phyloP scores from a whole-genome alignment of 2,888 invertebrate species.

The Andrena trimmerana region DNA sequence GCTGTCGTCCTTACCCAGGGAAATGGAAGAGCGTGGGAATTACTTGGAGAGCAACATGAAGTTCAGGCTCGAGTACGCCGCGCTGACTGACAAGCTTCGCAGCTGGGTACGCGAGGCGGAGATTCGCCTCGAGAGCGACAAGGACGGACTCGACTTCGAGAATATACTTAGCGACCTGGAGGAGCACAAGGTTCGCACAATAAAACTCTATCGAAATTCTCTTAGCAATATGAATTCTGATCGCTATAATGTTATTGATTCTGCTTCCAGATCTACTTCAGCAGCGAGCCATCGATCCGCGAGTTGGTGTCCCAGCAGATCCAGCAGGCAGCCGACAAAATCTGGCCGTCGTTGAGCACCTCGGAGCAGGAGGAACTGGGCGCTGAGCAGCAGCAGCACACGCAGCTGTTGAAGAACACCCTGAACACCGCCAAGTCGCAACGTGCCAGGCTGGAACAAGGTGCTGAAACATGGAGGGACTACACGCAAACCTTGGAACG shows the following conservation, averaged over 20 bases:
- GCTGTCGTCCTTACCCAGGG: conserved; percentile 91
- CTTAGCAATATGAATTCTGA: too few relatives aligned
- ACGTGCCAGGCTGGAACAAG: conserved; percentile 92
- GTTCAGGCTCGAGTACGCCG: conserved; percentile 91
- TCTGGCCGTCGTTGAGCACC: conserved; percentile 93
- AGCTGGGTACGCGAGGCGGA: conserved; percentile 95
- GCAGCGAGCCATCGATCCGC: conserved; percentile 91
- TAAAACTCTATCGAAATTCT: background rate
- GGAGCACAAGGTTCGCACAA: conserved; percentile 90
- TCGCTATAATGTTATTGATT: background rate
- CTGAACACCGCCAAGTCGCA: conserved; percentile 93
- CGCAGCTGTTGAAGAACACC: conserved; percentile 92
- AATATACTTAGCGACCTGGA: conserved; percentile 93
- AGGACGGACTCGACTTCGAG: conserved; percentile 95
- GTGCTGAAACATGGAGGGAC: conserved; percentile 94
- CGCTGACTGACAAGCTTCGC: conserved; percentile 91
- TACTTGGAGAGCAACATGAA: conserved; percentile 93
- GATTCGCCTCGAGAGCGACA: conserved; percentile 90
- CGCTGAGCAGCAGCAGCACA: conserved; percentile 92
- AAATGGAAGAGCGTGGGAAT: conserved; percentile 92
- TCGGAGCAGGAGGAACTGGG: conserved; percentile 94
- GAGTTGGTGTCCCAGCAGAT: conserved; percentile 93
- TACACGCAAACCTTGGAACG: conserved; percentile 92
- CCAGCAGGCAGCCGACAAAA: conserved; percentile 94
- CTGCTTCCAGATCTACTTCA: conserved; percentile 89